Evolutionary conservation across 2,797 vertebrate genomes (phyloP), one percentile per base, ranked within the genome.

Genomic region (Halcyon badia): DNA sequence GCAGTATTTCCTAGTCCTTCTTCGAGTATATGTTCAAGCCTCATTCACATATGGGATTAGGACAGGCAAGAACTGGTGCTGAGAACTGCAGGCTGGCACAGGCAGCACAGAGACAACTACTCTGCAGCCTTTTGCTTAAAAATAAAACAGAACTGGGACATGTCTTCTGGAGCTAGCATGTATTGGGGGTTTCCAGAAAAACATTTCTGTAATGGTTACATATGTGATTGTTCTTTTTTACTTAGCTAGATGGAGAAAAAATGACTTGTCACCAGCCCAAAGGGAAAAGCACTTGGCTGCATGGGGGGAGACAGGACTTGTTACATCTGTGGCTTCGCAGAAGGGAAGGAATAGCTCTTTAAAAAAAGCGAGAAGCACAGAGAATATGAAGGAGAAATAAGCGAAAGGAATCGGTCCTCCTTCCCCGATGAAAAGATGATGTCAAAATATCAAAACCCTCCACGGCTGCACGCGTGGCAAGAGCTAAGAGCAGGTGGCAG

Each of bases 161-260:
- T 58, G 26, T 91, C 85, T 96, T 86, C 77, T 82, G 90, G 62
- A 95, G 86, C 65, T 81, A 71, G 39, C 10, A 60, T 35, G 57
- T 52, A 86, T 20, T 35, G 76, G 73, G 90, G 83, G 51, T 66
- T 95, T 90, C 66, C n/a, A 60, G 80, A 81, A 94, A 96, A 94
- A 72, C 80, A 93, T 56, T 90, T 91, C 80, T 79, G 48, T 78
- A 86, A 76, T 79, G 66, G 80, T 60, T 97, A 81, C 66, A 95
- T 94, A 90, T 61, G 90, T 25, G 87, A 97, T 91, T 97, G 94
- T 82, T 95, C 94, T 93, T 97, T 94, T 93, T 94, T 80, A 58
- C 35, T 68, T 35, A 39, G 73, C 80, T 95, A 19, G 49, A 76
- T 35, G 77, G 79, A 93, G 62, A 70, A 88, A 85, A 82, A 95